Evolutionary conservation across 2,113 vertebrate species (phyloP).

Genomic region (Cricetomys ansorgei): DNA sequence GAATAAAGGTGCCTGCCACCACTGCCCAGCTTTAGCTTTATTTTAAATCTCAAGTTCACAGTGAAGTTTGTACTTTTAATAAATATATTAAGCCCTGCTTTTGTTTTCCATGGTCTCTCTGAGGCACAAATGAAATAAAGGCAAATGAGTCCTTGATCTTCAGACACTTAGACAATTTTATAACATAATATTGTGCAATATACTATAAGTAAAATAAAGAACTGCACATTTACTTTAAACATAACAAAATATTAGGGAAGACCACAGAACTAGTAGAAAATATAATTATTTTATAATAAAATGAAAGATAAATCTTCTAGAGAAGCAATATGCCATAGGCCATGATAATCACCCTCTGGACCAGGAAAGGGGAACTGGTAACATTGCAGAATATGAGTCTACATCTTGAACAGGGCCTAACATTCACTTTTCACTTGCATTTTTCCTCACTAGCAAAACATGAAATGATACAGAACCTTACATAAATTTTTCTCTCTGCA

Average conservation of each 20-base stretch:
- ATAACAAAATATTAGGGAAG: not conserved
- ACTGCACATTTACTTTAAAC: not conserved
- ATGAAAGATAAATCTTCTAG: not conserved
- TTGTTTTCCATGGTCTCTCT: not conserved
- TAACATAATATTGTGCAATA: not conserved
- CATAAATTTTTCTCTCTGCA: not conserved
- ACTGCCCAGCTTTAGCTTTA: no score
- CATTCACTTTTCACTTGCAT: not conserved
- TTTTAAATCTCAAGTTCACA: not conserved
- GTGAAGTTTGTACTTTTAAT: not conserved
- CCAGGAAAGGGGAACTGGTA: not conserved
- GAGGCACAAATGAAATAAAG: not conserved
- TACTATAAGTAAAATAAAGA: not conserved
- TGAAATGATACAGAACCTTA: not conserved
- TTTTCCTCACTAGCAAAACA: slow-evolving; percentile 20
- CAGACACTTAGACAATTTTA: not conserved
- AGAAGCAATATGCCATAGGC: not conserved
- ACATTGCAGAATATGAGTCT: not conserved
- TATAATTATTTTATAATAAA: slow-evolving; percentile 4
- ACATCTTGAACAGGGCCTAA: not conserved
- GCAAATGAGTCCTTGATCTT: not conserved
- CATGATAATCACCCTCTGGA: not conserved
- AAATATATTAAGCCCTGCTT: not conserved
- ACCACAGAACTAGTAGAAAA: not conserved
- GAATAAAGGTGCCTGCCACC: no score